Conservation (phyloP, 2,888 invertebrate genomes). For the Anarsia innoxiella region DNA sequence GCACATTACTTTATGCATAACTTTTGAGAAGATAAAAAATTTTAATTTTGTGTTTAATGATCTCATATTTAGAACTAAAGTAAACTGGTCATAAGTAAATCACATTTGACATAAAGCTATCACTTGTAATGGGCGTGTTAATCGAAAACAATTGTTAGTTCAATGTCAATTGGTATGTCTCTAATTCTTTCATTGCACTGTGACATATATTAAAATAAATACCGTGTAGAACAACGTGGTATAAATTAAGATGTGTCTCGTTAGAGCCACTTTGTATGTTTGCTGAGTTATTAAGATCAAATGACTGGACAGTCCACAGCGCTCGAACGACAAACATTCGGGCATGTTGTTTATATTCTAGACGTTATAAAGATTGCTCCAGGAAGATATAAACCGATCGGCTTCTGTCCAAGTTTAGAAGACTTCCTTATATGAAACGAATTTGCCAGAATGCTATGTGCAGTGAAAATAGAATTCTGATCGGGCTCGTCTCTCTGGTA, state of each 20-base stretch:
- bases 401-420: constrained; percentile 25
- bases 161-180: not conserved
- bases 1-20: not conserved
- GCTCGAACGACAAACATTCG: constrained; percentile 28
- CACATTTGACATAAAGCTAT: too few relatives aligned
- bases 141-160: too few relatives aligned
- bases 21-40: not conserved
- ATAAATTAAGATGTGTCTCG: constrained; percentile 38
- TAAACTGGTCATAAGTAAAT: too few relatives aligned
- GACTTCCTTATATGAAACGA: constrained; percentile 33
- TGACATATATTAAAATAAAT: constrained; percentile 23
- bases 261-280: constrained; percentile 39
- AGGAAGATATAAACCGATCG: constrained; percentile 55
- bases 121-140: too few relatives aligned
- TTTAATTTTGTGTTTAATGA: not conserved
- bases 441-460: constrained; percentile 11
- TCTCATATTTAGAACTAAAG: too few relatives aligned
- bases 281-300: constrained; percentile 50
- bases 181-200: constrained; percentile 1
- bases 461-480: constrained; percentile 11
- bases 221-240: constrained; percentile 20
- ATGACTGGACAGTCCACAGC: constrained; percentile 28
- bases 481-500: too few relatives aligned
- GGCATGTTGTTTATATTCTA: constrained; percentile 40
- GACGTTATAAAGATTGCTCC: constrained; percentile 38